Percentiles rank a stretch among this genome's conserved stretches.
Evolutionary conservation across 2,888 invertebrate genomes (phyloP).

Genomic region (Eupithecia subfuscata): DNA sequence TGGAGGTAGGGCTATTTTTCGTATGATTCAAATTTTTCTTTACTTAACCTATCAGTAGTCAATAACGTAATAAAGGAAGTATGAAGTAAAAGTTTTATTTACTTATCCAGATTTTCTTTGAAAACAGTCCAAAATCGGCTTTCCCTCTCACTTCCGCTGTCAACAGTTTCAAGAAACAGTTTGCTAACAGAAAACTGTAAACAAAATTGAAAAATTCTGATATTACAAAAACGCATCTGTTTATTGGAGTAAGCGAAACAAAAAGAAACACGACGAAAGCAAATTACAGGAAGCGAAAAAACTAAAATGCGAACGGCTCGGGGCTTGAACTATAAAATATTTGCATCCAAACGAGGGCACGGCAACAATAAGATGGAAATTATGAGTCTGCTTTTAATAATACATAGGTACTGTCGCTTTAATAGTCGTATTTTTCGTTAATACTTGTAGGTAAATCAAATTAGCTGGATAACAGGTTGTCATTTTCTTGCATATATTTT

Average conservation of each 20-base stretch:
- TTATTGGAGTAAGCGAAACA: constrained; percentile 68
- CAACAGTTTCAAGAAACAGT: background rate
- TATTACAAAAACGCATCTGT: constrained; percentile 39
- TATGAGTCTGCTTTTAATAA: constrained; percentile 63
- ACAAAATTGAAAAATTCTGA: background rate
- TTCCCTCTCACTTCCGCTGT: background rate
- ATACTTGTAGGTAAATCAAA: too few species aligned
- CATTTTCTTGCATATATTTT: background rate
- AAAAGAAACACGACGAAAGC: constrained; percentile 65
- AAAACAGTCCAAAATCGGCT: background rate
- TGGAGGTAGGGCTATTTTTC: too few species aligned
- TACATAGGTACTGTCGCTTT: constrained; percentile 64
- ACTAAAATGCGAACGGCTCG: constrained; percentile 68
- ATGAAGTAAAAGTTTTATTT: background rate
- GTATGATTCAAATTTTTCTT: too few species aligned
- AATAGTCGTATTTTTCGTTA: constrained; percentile 55
- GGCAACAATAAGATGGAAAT: constrained; percentile 78
- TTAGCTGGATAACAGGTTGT: background rate
- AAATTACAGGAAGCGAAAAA: constrained; percentile 74
- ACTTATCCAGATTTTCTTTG: background rate
- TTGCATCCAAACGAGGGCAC: constrained; percentile 77
- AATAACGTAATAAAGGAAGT: too few species aligned
- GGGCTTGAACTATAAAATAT: constrained; percentile 75
- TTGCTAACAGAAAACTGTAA: background rate
- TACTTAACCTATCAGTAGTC: too few species aligned